Evolutionary conservation across 92 coral and sea anemone genomes (phyloP), one percentile per base, ranked within the genome.

Genomic region (Zoanthus sansibaricus): DNA sequence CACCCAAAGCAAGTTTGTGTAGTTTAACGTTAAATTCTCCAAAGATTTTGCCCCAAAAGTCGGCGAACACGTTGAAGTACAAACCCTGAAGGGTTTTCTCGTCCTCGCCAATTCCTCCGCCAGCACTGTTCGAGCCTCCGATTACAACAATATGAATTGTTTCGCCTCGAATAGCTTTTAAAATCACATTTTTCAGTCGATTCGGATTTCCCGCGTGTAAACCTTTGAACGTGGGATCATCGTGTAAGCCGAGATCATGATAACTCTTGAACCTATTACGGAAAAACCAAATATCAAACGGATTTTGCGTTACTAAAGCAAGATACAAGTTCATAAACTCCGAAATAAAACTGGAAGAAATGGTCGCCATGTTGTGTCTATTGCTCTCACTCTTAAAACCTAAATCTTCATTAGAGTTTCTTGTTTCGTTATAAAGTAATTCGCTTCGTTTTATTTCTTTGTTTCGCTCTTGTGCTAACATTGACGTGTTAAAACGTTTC

Each of bases 81-180:
- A 90, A 64, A n/a, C 91, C 92, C 0, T 88, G 55, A 16, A 91
- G 52, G 61, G 89, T 71, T 31, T 88, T 77, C 52, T 92, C 92
- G 68, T 89, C 93, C 21, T 79, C 87, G 44, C 89, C 88, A 14
- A 95, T 52, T 8, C 94, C 95, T n/a, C 96, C 98, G 11, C 96
- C 98, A 11, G 98, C 98, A 20, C 94, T 91, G 70, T 95, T 95
- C 8, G 98, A 95, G 7, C 98, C 97, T 16, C 97, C 97, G 3
- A 93, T 86, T 37, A 94, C 92, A 72, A 91, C 86, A 3, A 93
- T n/a, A 15, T 91, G 86, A 16, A 95, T 79, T 17, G 78, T 42
- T 66, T 87, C 73, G 12, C 97, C 97, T 14, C 54, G 70, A 4
- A 90, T 31, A 1, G 92, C 96, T 88, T 92, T 94, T 15, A 45